Evolutionary conservation across 2,113 vertebrate species (phyloP).

Genomic region (Tor tambroides): DNA sequence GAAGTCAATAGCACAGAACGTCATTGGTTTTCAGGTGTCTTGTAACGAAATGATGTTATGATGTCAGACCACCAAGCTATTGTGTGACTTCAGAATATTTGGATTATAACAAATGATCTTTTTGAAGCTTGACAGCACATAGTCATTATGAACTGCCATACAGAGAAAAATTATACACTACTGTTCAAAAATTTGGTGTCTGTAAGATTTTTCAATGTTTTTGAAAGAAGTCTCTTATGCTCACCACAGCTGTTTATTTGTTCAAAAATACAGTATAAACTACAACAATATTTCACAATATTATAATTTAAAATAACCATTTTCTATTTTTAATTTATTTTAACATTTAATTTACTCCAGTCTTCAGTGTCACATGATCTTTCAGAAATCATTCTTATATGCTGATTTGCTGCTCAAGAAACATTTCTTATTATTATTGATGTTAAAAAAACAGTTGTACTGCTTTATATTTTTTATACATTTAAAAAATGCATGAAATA

Average conservation of each 20-base stretch:
- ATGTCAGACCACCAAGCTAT: background rate
- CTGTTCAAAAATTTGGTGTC: background rate
- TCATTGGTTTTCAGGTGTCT: background rate
- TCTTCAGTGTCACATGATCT: background rate
- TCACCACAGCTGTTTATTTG: background rate
- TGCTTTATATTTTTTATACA: no score
- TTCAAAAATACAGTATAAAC: background rate
- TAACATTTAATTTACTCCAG: no score
- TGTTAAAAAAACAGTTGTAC: no score
- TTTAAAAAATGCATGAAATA: no score
- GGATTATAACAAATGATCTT: background rate
- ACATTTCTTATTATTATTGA: no score
- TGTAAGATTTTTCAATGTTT: background rate
- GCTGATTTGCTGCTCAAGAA: background rate
- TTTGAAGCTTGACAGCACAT: background rate
- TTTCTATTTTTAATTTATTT: no score
- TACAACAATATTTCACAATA: background rate
- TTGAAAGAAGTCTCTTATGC: background rate
- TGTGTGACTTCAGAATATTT: background rate
- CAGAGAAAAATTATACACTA: background rate
- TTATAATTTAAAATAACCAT: background rate
- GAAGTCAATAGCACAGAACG: background rate
- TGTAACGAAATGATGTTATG: background rate
- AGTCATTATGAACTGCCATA: background rate
- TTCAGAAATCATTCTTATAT: background rate